Percentiles rank a stretch among this genome's conserved stretches.
Evolutionary conservation across 1,140 invertebrate species (phyloP).

Genomic region (Brachionus plicatilis): DNA sequence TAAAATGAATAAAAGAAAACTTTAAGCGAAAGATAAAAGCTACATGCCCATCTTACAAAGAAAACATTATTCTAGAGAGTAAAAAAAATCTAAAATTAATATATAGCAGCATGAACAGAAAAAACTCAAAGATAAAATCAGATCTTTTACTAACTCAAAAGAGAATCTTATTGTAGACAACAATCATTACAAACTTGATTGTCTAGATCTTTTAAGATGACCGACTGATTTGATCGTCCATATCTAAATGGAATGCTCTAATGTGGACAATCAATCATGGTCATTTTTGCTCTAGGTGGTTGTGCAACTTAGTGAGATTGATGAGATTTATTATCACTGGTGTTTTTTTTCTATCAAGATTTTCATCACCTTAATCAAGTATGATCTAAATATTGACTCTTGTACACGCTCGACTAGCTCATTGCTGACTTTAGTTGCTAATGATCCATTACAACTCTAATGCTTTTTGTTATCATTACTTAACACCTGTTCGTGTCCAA

Average conservation of each 20-base stretch:
- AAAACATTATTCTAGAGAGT: too few species aligned
- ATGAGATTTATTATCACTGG: not conserved
- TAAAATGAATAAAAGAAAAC: too few species aligned
- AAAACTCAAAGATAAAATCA: too few species aligned
- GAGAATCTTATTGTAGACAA: too few species aligned
- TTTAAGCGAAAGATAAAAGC: too few species aligned
- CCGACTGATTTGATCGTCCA: slow-evolving; percentile 3
- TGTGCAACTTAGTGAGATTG: not conserved
- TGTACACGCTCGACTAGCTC: not conserved
- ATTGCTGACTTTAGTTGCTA: not conserved
- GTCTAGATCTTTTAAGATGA: not conserved
- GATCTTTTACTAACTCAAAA: too few species aligned
- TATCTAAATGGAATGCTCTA: not conserved
- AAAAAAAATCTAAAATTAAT: too few species aligned
- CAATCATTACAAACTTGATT: too few species aligned
- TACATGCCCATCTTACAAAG: too few species aligned
- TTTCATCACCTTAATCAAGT: not conserved
- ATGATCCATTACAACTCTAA: not conserved
- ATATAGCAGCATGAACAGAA: too few species aligned
- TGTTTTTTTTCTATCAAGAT: not conserved
- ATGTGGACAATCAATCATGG: not conserved
- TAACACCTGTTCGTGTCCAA: not conserved
- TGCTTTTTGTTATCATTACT: not conserved
- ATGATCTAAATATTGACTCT: not conserved
- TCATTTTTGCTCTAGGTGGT: not conserved